phyloP scores from a whole-genome alignment of 2,888 invertebrate genomes.

The Zhuqinia jingwanae region DNA sequence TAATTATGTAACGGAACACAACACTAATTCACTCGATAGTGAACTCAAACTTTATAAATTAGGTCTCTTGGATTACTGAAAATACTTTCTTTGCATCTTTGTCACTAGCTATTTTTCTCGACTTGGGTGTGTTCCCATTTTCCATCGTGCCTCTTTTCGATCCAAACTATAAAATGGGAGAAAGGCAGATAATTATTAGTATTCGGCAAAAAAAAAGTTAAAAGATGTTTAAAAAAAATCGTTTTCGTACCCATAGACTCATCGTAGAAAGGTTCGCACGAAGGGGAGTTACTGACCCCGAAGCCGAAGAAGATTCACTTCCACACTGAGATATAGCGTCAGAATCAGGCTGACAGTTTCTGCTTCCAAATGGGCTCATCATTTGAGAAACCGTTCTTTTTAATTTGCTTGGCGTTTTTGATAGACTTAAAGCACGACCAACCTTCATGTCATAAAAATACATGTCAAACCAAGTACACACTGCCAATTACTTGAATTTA shows the following conservation, averaged over 20 bases:
- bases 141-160: constrained; percentile 55
- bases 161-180: constrained; percentile 35
- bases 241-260: constrained; percentile 75
- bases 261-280: constrained; percentile 74
- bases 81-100: constrained; percentile 60
- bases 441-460: too few relatives aligned
- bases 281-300: constrained; percentile 71
- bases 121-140: constrained; percentile 57
- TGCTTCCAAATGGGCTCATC: constrained; percentile 88
- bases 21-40: constrained; percentile 26
- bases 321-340: constrained; percentile 74
- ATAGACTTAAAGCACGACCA: constrained; percentile 96
- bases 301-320: constrained; percentile 61
- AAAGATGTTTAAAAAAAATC: too few relatives aligned
- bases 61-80: constrained; percentile 63
- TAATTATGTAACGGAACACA: constrained; percentile 15
- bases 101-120: constrained; percentile 51
- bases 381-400: constrained; percentile 97
- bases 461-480: too few relatives aligned
- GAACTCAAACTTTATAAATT: constrained; percentile 9
- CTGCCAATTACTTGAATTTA: too few relatives aligned
- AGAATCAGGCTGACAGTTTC: constrained; percentile 67
- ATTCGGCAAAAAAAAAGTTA: neutral
- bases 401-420: constrained; percentile 95
- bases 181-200: constrained; percentile 7